Evolutionary conservation across 2,797 vertebrate genomes (phyloP), one percentile per base, ranked within the genome.

Genomic region (Pitangus sulphuratus): DNA sequence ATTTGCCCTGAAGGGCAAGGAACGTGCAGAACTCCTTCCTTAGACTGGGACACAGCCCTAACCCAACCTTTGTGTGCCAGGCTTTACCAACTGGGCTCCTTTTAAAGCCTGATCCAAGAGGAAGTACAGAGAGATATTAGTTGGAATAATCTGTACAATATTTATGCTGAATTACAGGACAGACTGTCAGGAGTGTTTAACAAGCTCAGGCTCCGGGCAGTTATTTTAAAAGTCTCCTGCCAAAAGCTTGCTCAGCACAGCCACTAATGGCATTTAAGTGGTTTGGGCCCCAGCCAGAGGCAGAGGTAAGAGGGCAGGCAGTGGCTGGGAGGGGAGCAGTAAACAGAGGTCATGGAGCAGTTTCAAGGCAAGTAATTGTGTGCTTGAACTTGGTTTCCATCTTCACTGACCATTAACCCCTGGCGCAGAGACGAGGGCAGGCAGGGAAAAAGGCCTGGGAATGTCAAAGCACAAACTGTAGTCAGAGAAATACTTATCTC

Each of bases 241-340:
- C 50, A 89, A 89, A 68, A 93, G 89, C 91, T 92, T 77, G 89
- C 92, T 93, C 93, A 95, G 93, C 68, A 75, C 68, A 71, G 93
- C 76, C 69, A 75, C 84, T 91, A 94, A 95, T 92, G 95, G 89
- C 11, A 4, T 84, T 56, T 83, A 78, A 94, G 92, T 77, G 82
- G 84, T 75, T 89, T 96, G 96, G 87, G 87, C 78, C 62, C 44
- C 28, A 35, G 90, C 91, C 95, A 94, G 72, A 65, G 37, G 26
- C 68, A 83, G 84, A 93, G 79, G 89, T 75, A 84, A 92, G 92
- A 95, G 87, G 79, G 85, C 92, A 95, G 90, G 87, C 81, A 71
- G 53, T 5, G 58, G 75, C 15, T 90, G 83, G 92, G 87, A 95
- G 72, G 71, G 70, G 51, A 76, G 51, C 89, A 65, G 39, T 25